Base-by-base conservation (phyloP, 1,140 invertebrate species). In the Leptonema lineaticorne region DNA sequence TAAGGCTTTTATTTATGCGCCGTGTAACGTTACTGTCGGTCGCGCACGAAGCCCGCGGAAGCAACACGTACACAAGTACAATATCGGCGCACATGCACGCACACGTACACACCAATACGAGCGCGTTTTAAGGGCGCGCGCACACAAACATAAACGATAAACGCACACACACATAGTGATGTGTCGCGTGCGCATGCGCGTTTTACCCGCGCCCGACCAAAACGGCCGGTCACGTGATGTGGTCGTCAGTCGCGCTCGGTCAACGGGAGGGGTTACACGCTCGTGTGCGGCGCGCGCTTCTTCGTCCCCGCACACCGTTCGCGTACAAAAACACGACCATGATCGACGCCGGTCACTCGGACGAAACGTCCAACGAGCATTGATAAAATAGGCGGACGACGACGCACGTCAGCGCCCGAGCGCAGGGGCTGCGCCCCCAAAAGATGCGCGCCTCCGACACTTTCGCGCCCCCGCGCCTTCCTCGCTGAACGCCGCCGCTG, bases 191-290 rank as follows among this genome's bases (percentile, higher is more conserved):
- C 62, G 30, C 62, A 69, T 63, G 74, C 80, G 80, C 80, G 81
- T 46, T 78, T 77, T 78, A 75, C 74, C 75, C 69, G 74, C 72
- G 80, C 78, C 76, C 77, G 78, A 83, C 79, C 81, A 83, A 82
- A 83, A 82, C 78, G 79, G 78, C 76, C 75, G 79, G 78, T 83
- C 81, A 83, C 81, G 81, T 83, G 81, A 83, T 80, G 78, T 80
- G 80, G 77, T 81, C 78, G 75, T 75, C 57, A 59, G 57, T 81
- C 81, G 80, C 41, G 65, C 50, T 53, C 33, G n/a, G 37, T 68
- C 59, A 50, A 63, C 65, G 65, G 60, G 16, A 18, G 16, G 24
- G 20, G 24, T 8, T 57, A 63, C 50, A 53, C 50, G 50, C 50
- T 2, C 7, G 37, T 11, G 30, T 41, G n/a, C 37, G 9, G 48